Evolutionary conservation across 1,140 invertebrate species (phyloP), one percentile per base, ranked within the genome.

Genomic region (Galleria mellonella): DNA sequence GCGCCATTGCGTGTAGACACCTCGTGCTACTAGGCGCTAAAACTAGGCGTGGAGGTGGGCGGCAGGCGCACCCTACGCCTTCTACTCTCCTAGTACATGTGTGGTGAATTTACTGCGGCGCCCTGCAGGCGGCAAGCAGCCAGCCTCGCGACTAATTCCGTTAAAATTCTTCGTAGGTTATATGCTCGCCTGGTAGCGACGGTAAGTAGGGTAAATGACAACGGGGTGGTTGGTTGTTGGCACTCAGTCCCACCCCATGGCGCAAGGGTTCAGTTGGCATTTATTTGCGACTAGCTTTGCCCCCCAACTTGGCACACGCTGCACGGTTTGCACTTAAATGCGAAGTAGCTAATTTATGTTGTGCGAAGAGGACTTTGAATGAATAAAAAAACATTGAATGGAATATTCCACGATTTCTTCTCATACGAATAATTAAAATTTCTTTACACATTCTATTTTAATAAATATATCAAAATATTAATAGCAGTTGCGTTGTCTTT

Each of bases 1-100:
- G 49, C 55, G 55, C 51, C 56, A 59, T 74, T 72, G 75, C 75
- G 72, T 79, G 75, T 69, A 68, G 64, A 71, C 64, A 62, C 62
- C 60, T 71, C 54, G 51, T 49, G 71, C 63, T 71, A 76, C 66
- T 56, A 75, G 75, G 71, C 66, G 64, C 62, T 71, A 57, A 78
- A 62, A 69, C 62, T 58, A 68, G 63, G 66, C 60, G 64, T 62
- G 72, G 72, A 68, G 72, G 75, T 67, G 72, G 69, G 75, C 41
- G 72, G 65, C 9, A n/a, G 14, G 27, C 40, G n/a, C 29, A 9
- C 43, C 43, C 28, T 29, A 40, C 44, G 52, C 55, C 52, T 62
- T 52, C 51, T 51, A 23, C 17, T 23, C 17, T 23, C 57, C 55
- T 47, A 40, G 49, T 56, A 65, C 55, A 59, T 66, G 52, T 58